Base-by-base conservation (phyloP, 1,140 invertebrate genomes). In the Zaprionus nigranus region DNA sequence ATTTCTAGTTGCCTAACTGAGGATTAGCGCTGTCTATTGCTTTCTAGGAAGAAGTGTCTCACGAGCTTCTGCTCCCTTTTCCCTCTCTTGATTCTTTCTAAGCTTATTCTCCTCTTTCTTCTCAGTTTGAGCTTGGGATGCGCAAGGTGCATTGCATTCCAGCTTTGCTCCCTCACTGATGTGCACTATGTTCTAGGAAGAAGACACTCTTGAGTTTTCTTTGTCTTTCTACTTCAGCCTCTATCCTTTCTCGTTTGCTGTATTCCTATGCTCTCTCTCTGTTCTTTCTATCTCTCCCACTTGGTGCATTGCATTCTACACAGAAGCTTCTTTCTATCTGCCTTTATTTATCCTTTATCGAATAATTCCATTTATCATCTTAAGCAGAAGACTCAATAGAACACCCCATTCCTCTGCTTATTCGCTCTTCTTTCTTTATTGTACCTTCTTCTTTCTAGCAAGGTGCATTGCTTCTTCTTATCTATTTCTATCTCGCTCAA, bases 31-130 rank as follows among this genome's bases (percentile, higher is more conserved):
- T 40, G 36, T 71, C 51, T 64, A 63, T 49, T 70, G 68, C 54
- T 30, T 82, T 82, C 81, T 67, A 60, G 72, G 80, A 82, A 82
- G 38, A 40, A 40, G 3, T 1, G 9, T 11, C 30, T 34, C 3
- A 0, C 9, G 9, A 34, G 2, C 9, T n/a, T 46, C 2, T 6
- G 2, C 40, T 0, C 28, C 9, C 30, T 9, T 11, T 34, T 3
- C 3, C 30, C 4, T n/a, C 38, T 6, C 4, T 15, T 15, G 1
- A n/a, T 40, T 13, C 38, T n/a, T 40, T 40, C 15, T 40, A 13
- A n/a, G 0, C 38, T 15, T 40, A 15, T 40, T n/a, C 24, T 5
- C 15, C 38, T 40, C 38, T n/a, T 40, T 13, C 15, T 5, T 6
- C 1, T 0, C 38, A 40, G 1, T 6, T 40, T 40, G 5, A n/a